Evolutionary conservation across 2,888 invertebrate species (phyloP).

Genomic region (Andricus quercusramuli): DNA sequence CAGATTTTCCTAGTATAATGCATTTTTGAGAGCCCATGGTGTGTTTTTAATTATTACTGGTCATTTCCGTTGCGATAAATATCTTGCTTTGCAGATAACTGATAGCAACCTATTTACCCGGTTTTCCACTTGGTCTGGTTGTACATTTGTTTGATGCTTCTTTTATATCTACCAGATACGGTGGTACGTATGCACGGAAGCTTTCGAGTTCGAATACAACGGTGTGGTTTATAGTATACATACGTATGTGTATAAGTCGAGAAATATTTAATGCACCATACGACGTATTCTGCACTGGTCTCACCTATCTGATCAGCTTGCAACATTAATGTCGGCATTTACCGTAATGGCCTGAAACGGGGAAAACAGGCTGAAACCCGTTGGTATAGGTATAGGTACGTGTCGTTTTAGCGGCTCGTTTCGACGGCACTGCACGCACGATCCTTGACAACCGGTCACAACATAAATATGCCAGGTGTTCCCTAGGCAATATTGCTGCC

Average conservation of each 20-base stretch:
- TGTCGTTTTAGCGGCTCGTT: constrained; percentile 44
- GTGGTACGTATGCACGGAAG: neutral
- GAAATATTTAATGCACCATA: constrained; percentile 67
- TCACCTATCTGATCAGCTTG: constrained; percentile 66
- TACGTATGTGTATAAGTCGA: constrained; percentile 42
- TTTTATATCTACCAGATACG: neutral
- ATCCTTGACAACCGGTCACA: constrained; percentile 61
- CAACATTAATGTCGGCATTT: constrained; percentile 70
- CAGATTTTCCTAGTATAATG: neutral
- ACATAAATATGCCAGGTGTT: constrained; percentile 51
- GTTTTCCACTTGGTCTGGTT: neutral
- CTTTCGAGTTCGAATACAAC: constrained; percentile 18
- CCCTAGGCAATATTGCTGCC: constrained; percentile 26
- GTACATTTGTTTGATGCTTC: constrained; percentile 1
- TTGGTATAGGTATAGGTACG: constrained; percentile 40
- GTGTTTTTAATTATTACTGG: neutral
- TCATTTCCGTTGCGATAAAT: neutral
- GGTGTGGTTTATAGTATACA: constrained; percentile 21
- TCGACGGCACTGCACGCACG: constrained; percentile 46
- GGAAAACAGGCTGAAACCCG: constrained; percentile 44
- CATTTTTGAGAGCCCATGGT: neutral
- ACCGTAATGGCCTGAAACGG: constrained; percentile 63
- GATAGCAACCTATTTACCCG: neutral
- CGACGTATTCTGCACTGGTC: constrained; percentile 49
- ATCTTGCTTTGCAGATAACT: neutral